Evolutionary conservation across 2,113 vertebrate genomes (phyloP), one percentile per base, ranked within the genome.

Genomic region (Crotalus tigris): DNA sequence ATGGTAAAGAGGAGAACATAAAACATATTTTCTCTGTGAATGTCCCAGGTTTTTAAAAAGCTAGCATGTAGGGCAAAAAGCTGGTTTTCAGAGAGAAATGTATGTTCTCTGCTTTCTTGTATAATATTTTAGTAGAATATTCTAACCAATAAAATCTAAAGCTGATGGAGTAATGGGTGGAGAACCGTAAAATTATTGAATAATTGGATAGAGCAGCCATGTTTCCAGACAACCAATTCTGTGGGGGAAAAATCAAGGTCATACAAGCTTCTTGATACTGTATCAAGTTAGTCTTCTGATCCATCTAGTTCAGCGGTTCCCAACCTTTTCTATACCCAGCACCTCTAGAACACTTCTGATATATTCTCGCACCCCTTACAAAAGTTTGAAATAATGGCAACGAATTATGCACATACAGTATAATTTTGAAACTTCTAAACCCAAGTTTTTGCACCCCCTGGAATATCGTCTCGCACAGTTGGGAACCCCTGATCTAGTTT

Each of bases 1-100:
- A 92, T 95, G 69, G 91, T 94, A 94, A 94, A 57, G 44, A 26
- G 85, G 58, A 93, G 57, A 53, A 49, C 8, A 46, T 23, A 85
- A 53, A 88, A 89, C 64, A 55, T 88, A 92, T 11, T 87, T 51
- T 53, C 61, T 89, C 24, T 57, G 59, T 81, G 53, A 89, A 92
- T 58, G 55, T 92, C 15, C 24, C 4, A 61, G 44, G 61, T 92
- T 92, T 92, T 90, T 44, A 87, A 87, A 87, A 51, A 3, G 13
- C 55, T 44, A 81, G 29, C 57, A 64, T 2, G 21, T 24, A 90
- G 12, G 51, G 29, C 44, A 85, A 59, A 90, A 85, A 53, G 13
- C n/a, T 51, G 13, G 23, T 64, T 86, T 90, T 44, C 39, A 15
- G 39, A 64, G 44, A 44, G 81, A 54, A 86, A 17, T 33, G 21